These are phyloP conservation scores for Plusia festucae DNA, from an alignment of 2,888 invertebrate species.

Conservation along the genomic window DNA sequence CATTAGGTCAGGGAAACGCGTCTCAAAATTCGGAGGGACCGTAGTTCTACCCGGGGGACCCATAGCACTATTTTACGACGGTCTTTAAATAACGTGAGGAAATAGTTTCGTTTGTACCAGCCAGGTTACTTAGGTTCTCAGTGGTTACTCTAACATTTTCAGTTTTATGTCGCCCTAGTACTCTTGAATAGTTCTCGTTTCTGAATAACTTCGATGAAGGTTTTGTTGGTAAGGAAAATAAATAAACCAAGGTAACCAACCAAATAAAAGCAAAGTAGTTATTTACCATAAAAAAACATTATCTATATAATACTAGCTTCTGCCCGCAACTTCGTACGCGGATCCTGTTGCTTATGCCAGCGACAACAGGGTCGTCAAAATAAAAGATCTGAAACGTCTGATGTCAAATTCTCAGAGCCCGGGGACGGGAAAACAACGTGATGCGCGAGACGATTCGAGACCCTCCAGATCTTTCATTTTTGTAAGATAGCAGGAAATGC, in stretches of 20 bases:
- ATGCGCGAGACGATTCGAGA: too few relatives aligned
- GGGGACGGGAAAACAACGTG: too few relatives aligned
- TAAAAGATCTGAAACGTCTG: too few relatives aligned
- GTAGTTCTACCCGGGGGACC: conserved; percentile 57
- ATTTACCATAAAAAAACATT: too few relatives aligned
- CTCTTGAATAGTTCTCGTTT: conserved; percentile 19
- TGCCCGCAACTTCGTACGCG: too few relatives aligned
- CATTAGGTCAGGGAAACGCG: conserved; percentile 26
- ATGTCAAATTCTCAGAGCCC: too few relatives aligned
- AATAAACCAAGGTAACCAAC: neutral
- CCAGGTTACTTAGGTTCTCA: conserved; percentile 46
- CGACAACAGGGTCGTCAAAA: too few relatives aligned
- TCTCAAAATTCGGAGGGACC: conserved; percentile 41
- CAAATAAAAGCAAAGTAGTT: too few relatives aligned
- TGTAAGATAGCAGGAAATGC: too few relatives aligned
- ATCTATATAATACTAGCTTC: too few relatives aligned
- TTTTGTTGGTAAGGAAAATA: neutral
- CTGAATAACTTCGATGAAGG: conserved; percentile 33
- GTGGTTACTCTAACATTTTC: conserved; percentile 40
- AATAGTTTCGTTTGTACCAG: conserved; percentile 68
- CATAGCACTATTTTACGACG: conserved; percentile 66
- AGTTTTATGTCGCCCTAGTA: conserved; percentile 49
- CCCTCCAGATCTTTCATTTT: too few relatives aligned
- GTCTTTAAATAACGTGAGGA: conserved; percentile 67
- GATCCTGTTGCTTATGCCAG: too few relatives aligned